Evolutionary conservation across 1,140 invertebrate species (phyloP), one percentile per base, ranked within the genome.

Genomic region (Contarinia nasturtii): DNA sequence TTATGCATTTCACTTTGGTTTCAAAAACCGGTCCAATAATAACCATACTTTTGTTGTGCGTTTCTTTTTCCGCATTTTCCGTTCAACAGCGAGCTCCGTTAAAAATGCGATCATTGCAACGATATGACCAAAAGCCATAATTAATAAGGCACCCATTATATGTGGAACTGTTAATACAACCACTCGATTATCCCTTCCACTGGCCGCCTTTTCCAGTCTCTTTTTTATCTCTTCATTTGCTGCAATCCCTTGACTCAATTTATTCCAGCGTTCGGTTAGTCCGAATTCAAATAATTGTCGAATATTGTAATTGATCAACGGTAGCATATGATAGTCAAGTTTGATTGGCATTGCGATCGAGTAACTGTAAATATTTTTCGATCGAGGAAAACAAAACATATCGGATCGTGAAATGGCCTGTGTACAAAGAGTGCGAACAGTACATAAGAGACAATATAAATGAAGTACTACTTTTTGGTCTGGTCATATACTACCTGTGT

Each of bases 311-410:
- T 48, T 43, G 2, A 48, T 48, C n/a, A 21, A 12, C 14, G 47
- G 47, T 27, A 48, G 34, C 20, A 48, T 34, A 48, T 48, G 47
- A 44, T 33, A 36, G 43, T 43, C 17, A 20, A 20, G 27, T 15
- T 41, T 34, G 8, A 33, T 33, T 12, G 43, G 7, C 47, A 48
- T 48, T 7, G 41, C 27, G 14, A 36, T 33, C 14, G 47, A 48
- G 43, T 33, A 48, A 20, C 17, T 48, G 15, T 43, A 41, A 27
- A 48, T 22, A 44, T 48, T 44, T 19, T 48, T 33, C 2, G 21
- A 5, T 27, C 15, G 21, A 11, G 47, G 33, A 48, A 48, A 48
- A 33, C 47, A 48, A 34, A 43, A 48, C 15, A 48, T 43, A 4
- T 33, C 15, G 27, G 19, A 27, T 34, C 19, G 33, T 2, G 27